Base-by-base conservation (phyloP, 1,140 invertebrate species). In the Leptoteleia sp. region DNA sequence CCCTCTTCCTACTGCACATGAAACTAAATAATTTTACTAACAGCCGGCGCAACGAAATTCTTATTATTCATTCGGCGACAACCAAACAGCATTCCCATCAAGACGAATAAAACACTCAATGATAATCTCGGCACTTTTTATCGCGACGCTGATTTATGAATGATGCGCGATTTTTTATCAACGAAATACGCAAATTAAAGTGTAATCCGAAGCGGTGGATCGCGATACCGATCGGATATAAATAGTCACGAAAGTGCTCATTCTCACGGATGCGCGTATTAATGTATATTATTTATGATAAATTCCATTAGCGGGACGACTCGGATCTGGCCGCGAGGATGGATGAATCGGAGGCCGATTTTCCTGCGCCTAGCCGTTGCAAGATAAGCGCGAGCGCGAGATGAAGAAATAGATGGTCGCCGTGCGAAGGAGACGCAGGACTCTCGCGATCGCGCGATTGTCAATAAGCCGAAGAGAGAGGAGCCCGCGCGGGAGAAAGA, bases 191-290 rank as follows among this genome's bases (percentile, higher is more conserved):
- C 35, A 54, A 77, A 65, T 40, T 31, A 38, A 42, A 13, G 43
- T 45, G 42, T 48, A 57, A 65, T 61, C 35, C 48, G 40, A 52
- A 22, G 59, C 50, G 43, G 40, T 17, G 37, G 61, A 67, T 67
- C 54, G 62, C 38, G 72, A 76, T 76, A 76, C 43, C 72, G 54
- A 77, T 77, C 75, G 54, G 25, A 40, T 71, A 82, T 72, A 82
- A 81, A 81, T 77, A 81, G 64, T 67, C 62, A 37, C 35, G 43
- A 70, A 72, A 71, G 71, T 57, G 67, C 65, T 71, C 29, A 38
- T 78, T 72, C 62, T 72, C 61, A 67, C 75, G 75, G 67, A 67
- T 67, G 75, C 61, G 45, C 45, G 61, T 67, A 72, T 72, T 78
- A 61, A 78, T 78, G 50, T 38, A 47, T 67, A 72, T 62, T 72